Percentiles rank a stretch among this genome's conserved stretches.
Conservation (phyloP, 2,888 invertebrate genomes). For the Argyresthia albistria region DNA sequence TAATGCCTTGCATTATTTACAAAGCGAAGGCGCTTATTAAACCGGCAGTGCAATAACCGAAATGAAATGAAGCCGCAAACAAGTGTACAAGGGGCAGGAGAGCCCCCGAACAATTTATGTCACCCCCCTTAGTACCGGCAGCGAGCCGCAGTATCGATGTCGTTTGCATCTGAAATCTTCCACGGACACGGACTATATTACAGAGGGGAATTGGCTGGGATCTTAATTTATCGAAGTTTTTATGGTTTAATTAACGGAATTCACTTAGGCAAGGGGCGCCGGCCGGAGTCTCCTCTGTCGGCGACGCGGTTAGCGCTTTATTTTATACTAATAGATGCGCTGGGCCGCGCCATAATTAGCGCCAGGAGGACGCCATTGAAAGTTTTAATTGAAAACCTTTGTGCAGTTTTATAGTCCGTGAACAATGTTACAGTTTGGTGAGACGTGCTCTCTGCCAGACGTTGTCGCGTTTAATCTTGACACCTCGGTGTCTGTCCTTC, state of each 20-base stretch:
- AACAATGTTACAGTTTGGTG: constrained; percentile 52
- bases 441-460: constrained; percentile 12
- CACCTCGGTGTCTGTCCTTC: constrained; percentile 17
- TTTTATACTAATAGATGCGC: constrained; percentile 62
- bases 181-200: constrained; percentile 54
- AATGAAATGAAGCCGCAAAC: constrained; percentile 53
- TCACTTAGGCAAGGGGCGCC: constrained; percentile 56
- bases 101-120: constrained; percentile 46
- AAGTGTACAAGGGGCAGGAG: constrained; percentile 34
- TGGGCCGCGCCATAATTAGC: constrained; percentile 54
- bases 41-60: constrained; percentile 11
- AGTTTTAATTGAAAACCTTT: constrained; percentile 71
- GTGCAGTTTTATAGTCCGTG: constrained; percentile 61
- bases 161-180: constrained; percentile 70
- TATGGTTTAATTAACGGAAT: constrained; percentile 75
- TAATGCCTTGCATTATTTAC: constrained; percentile 7
- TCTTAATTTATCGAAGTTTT: constrained; percentile 74
- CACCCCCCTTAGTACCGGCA: constrained; percentile 21
- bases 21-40: constrained; percentile 27
- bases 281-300: constrained; percentile 25
- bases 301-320: constrained; percentile 45
- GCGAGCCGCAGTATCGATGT: constrained; percentile 38
- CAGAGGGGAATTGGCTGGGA: constrained; percentile 68
- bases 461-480: constrained; percentile 31
- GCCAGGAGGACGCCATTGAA: constrained; percentile 50